Evolutionary conservation across 2,888 invertebrate genomes (phyloP).

Genomic region (Drosophila pegasa): DNA sequence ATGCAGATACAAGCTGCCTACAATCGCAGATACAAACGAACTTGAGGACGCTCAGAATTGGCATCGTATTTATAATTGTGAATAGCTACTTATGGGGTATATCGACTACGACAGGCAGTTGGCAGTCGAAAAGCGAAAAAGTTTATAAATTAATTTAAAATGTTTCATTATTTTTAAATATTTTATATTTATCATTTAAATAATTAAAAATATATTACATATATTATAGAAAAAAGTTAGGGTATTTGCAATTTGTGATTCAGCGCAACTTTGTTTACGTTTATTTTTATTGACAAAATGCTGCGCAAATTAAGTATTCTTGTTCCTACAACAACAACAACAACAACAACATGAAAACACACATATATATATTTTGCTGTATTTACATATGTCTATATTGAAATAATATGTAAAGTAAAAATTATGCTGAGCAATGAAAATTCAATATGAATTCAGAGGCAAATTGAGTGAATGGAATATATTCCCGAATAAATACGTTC

Average conservation of each 20-base stretch:
- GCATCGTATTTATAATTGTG: constrained; percentile 17
- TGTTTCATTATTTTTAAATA: not conserved
- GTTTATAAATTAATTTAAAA: no score
- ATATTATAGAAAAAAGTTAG: constrained; percentile 1
- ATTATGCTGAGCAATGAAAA: constrained; percentile 3
- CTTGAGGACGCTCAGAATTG: constrained; percentile 26
- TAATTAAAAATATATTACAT: not conserved
- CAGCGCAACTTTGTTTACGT: constrained; percentile 3
- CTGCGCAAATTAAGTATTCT: constrained; percentile 54
- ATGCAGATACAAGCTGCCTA: constrained; percentile 7
- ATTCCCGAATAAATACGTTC: not conserved
- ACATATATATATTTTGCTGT: no score
- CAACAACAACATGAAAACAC: constrained; percentile 21
- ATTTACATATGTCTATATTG: not conserved
- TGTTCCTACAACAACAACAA: constrained; percentile 30
- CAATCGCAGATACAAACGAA: constrained; percentile 15
- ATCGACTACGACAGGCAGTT: not conserved
- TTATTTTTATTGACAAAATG: constrained; percentile 42
- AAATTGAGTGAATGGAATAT: not conserved
- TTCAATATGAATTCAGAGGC: constrained; percentile 10
- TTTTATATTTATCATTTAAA: not conserved
- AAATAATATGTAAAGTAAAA: not conserved
- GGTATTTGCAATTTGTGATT: constrained; percentile 10
- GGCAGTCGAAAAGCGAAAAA: not conserved
- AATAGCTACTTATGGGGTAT: constrained; percentile 4